phyloP scores from a whole-genome alignment of 2,113 vertebrate genomes.

The Corynorhinus townsendii region DNA sequence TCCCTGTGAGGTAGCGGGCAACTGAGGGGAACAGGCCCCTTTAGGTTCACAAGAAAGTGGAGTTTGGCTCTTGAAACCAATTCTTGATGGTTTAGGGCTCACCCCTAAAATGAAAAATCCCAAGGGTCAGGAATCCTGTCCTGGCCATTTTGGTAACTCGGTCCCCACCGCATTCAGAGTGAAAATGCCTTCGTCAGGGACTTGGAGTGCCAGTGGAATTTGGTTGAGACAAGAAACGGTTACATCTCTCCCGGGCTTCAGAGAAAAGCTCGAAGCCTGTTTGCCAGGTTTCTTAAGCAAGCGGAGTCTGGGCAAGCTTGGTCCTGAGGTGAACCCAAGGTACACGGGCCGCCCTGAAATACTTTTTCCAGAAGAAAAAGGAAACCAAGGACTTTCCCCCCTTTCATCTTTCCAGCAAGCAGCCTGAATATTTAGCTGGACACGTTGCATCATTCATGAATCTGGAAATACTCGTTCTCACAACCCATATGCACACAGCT shows the following conservation, averaged over 20 bases:
- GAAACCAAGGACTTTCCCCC: background rate
- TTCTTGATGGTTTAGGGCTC: background rate
- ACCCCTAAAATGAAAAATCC: background rate
- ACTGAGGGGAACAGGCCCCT: background rate
- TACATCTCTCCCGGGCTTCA: background rate
- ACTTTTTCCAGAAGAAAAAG: background rate
- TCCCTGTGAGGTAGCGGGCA: background rate
- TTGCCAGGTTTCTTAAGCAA: slow-evolving; percentile 47
- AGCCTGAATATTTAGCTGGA: slow-evolving; percentile 25
- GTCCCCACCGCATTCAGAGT: background rate
- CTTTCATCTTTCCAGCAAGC: slow-evolving; percentile 45
- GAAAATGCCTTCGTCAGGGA: background rate
- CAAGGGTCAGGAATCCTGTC: background rate
- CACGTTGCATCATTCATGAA: background rate
- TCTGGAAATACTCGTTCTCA: slow-evolving; percentile 28
- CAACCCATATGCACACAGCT: background rate
- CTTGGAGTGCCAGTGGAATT: background rate
- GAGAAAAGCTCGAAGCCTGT: background rate
- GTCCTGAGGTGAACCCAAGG: slow-evolving; percentile 26
- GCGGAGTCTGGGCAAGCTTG: slow-evolving; percentile 20
- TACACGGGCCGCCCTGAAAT: background rate
- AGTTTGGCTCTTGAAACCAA: slow-evolving; percentile 12
- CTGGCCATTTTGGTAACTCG: background rate
- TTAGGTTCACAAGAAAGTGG: background rate
- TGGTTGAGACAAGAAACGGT: background rate